phyloP scores from a whole-genome alignment of 2,888 invertebrate species.

The Lasius fuliginosus region DNA sequence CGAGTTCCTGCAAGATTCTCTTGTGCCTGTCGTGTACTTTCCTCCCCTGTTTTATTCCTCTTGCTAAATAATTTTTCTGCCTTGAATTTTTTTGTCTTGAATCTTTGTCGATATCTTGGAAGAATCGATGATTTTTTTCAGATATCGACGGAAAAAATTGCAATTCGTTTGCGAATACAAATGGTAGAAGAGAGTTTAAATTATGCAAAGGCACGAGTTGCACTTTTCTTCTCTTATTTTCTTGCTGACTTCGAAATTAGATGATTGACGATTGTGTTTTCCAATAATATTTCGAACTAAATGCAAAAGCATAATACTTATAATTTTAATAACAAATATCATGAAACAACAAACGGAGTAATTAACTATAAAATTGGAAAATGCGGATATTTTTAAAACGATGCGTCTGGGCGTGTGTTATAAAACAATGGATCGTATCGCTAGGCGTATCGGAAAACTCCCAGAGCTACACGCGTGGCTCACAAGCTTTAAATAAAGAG shows the following conservation, averaged over 20 bases:
- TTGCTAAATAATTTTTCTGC: background rate
- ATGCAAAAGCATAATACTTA: constrained; percentile 8
- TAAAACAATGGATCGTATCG: constrained; percentile 28
- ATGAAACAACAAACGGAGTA: background rate
- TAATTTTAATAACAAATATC: background rate
- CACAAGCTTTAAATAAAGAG: constrained; percentile 41
- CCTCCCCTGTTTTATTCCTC: background rate
- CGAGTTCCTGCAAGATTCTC: background rate
- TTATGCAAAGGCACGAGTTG: constrained; percentile 38
- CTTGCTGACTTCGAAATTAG: background rate
- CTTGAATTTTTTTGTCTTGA: background rate
- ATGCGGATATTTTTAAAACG: constrained; percentile 26
- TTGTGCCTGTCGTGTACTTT: background rate
- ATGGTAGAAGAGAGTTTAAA: constrained; percentile 35
- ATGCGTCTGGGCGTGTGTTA: constrained; percentile 14
- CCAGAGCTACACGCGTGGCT: constrained; percentile 14
- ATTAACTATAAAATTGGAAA: constrained; percentile 22
- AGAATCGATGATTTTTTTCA: background rate
- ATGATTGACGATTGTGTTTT: background rate
- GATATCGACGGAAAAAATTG: background rate
- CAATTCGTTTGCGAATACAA: background rate
- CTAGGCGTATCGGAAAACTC: constrained; percentile 33
- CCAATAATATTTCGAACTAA: background rate
- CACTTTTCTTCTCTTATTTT: background rate
- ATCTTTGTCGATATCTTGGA: background rate